Percentiles rank a stretch among this genome's conserved stretches.
These are phyloP conservation scores for Agrochola circellaris DNA, from an alignment of 2,888 invertebrate genomes.

Conservation along the genomic window DNA sequence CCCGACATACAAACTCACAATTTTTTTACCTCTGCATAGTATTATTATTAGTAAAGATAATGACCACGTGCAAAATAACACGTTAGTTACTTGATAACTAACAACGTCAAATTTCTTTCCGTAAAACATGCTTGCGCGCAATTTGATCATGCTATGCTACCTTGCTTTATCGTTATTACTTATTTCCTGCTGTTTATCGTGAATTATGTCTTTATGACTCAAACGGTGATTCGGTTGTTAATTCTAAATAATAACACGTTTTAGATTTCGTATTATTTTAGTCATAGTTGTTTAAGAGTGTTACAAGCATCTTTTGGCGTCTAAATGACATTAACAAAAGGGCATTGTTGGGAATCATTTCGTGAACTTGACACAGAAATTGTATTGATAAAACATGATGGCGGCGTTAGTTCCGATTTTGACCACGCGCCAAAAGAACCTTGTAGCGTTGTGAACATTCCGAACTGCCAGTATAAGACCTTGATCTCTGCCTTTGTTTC, in stretches of 20 bases:
- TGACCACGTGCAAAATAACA: background rate
- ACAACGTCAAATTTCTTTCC: background rate
- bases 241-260: background rate
- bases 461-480: background rate
- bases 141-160: slow-evolving; percentile 5
- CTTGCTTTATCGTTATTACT: background rate
- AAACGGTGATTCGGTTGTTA: background rate
- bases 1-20: background rate
- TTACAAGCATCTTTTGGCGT: background rate
- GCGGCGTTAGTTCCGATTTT: background rate
- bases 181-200: slow-evolving; percentile 17
- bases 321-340: background rate
- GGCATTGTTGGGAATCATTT: background rate
- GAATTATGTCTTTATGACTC: slow-evolving; percentile 6
- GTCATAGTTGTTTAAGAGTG: background rate
- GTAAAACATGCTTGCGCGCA: background rate
- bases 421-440: background rate
- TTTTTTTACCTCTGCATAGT: background rate
- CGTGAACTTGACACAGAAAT: background rate
- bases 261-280: background rate
- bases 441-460: background rate
- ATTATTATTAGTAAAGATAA: background rate
- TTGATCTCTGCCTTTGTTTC: background rate
- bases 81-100: background rate
- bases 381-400: background rate